Percentiles rank a stretch among this genome's conserved stretches.
Evolutionary conservation across 1,140 invertebrate species (phyloP).

Genomic region (Mylabris phalerata): DNA sequence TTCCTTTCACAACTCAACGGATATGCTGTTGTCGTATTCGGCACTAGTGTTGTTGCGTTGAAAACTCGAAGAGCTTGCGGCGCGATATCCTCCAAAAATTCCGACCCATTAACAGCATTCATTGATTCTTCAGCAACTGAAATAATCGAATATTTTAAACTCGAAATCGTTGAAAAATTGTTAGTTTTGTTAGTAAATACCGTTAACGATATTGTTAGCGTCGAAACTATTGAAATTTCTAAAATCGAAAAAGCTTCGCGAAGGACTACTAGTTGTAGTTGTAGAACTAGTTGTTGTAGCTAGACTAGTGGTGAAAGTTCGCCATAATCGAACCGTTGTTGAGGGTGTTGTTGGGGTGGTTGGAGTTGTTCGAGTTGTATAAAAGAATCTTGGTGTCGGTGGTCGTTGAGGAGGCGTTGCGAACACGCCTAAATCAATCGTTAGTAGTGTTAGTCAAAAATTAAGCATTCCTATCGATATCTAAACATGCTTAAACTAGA

Average conservation of each 20-base stretch:
- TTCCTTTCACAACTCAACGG: conserved; percentile 61
- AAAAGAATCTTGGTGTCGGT: conserved; percentile 30
- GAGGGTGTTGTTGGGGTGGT: conserved; percentile 42
- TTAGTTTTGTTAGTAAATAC: conserved; percentile 20
- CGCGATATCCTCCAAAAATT: conserved; percentile 32
- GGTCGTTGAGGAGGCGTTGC: conserved; percentile 30
- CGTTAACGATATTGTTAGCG: conserved; percentile 32
- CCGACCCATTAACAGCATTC: conserved; percentile 31
- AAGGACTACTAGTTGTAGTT: conserved; percentile 17
- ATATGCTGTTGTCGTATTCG: background rate
- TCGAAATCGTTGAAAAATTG: background rate
- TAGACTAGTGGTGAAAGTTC: conserved; percentile 38
- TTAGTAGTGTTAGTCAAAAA: conserved; percentile 3
- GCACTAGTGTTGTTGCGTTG: conserved; percentile 20
- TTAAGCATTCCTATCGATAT: too few species aligned
- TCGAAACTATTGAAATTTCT: conserved; percentile 31
- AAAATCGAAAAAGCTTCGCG: conserved; percentile 33
- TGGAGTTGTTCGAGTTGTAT: conserved; percentile 44
- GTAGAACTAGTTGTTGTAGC: conserved; percentile 39
- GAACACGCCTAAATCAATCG: conserved; percentile 19
- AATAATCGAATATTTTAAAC: conserved; percentile 8
- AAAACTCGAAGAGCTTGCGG: conserved; percentile 33
- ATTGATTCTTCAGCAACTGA: conserved; percentile 30
- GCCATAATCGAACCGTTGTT: conserved; percentile 44
- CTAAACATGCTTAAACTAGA: background rate